Base-by-base conservation (phyloP, 2,113 vertebrate genomes). In the Setophaga kirtlandii region DNA sequence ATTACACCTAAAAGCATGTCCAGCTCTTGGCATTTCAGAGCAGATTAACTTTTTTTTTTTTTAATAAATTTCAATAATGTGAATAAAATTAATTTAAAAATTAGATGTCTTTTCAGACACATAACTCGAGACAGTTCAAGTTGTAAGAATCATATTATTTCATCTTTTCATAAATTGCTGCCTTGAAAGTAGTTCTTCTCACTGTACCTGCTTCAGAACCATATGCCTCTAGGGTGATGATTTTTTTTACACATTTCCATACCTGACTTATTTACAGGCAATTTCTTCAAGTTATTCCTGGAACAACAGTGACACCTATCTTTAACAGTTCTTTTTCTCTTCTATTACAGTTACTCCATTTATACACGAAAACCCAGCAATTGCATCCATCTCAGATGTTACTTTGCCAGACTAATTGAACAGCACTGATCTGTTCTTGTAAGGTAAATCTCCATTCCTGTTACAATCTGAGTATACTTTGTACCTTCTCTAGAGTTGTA, bases 21-120 rank as follows among this genome's bases (percentile, higher is more conserved):
- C 30, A 59, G 18, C 15, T 78, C 24, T 17, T 63, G 8, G 31
- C 19, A 95, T 73, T 89, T 84, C 62, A 76, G 19, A 88, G 44
- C n/a, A 73, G 19, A 88, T 33, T 11, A 58, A 19, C 5, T 2
- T 0, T 20, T 78, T 53, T 53, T 42, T 42, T 13, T 0, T 0
- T 7, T 63, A 94, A 58, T 3, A 62, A 42, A 85, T 33, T 46
- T 75, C 22, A 75, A 37, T 7, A 35, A 63, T 27, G 8, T 71
- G 30, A 82, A 33, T 50, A 50, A 80, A 60, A 39, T 24, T 9
- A 58, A 50, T 24, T 3, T 23, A 44, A 60, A 46, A 27, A 64
- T 19, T 10, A 46, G 49, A 53, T 17, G 24, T 9, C 13, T 75
- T 74, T 81, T 78, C 69, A 82, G 56, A 81, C 15, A 52, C 24